Evolutionary conservation across 2,888 invertebrate genomes (phyloP).

Genomic region (Pasiphila rectangulata): DNA sequence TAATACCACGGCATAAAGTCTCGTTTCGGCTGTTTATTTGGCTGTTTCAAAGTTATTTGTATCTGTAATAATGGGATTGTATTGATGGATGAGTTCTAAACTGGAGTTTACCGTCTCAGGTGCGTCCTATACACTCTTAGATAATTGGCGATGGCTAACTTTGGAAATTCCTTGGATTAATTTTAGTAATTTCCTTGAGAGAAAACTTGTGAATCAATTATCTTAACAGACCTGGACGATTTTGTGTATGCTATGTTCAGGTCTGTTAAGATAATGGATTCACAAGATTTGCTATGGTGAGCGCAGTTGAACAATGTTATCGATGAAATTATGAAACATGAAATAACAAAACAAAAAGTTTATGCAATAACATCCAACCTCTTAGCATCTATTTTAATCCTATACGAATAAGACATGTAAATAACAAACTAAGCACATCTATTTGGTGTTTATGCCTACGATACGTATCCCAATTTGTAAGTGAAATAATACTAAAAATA

Average conservation of each 20-base stretch:
- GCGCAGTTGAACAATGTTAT: no score
- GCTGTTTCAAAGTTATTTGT: conserved; percentile 26
- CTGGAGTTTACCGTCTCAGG: conserved; percentile 33
- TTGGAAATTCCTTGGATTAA: conserved; percentile 14
- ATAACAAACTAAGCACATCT: no score
- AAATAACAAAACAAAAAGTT: no score
- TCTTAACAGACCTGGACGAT: conserved; percentile 8
- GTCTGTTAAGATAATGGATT: conserved; percentile 14
- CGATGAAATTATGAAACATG: no score
- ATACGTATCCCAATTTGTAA: no score
- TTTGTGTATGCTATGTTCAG: no score
- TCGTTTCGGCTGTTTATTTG: conserved; percentile 24
- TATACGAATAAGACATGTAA: no score
- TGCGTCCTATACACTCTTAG: conserved; percentile 31
- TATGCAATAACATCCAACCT: no score
- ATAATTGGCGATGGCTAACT: conserved; percentile 25
- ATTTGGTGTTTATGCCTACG: no score
- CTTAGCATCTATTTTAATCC: no score
- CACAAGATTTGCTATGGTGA: no score
- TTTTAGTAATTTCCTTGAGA: conserved; percentile 23
- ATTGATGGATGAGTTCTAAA: conserved; percentile 35
- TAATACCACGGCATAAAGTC: conserved; percentile 25
- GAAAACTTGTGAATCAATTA: conserved; percentile 18
- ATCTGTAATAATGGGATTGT: conserved; percentile 34
- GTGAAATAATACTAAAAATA: no score